Conservation (phyloP, 2,113 vertebrate genomes). For the Muntiacus reevesi region DNA sequence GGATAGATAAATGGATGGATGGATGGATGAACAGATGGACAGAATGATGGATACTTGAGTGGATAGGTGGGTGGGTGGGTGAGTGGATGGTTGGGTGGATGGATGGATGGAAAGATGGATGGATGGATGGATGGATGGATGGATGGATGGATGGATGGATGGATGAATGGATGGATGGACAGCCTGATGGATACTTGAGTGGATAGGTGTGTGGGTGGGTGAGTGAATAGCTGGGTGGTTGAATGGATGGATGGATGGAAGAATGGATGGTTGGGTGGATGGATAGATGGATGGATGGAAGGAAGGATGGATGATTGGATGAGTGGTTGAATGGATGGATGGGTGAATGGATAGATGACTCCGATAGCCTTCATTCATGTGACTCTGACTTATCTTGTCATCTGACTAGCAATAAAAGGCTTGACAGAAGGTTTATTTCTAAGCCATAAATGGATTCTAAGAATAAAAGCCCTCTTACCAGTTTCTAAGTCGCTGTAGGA, state of each 20-base stretch:
- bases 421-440: constrained; percentile 44
- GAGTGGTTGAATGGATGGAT: not conserved
- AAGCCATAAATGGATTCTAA: constrained; percentile 41
- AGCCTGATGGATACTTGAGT: too few relatives aligned
- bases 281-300: not conserved
- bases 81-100: rapidly evolving
- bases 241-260: not conserved
- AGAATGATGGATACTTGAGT: not conserved
- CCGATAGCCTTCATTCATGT: not conserved
- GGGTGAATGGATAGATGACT: not conserved
- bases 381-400: constrained; percentile 35
- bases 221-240: not conserved
- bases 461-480: constrained; percentile 32
- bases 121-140: too few relatives aligned
- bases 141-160: too few relatives aligned
- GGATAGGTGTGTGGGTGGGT: too few relatives aligned
- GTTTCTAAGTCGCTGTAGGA: not conserved
- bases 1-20: too few relatives aligned
- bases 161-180: rapidly evolving
- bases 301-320: not conserved
- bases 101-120: not conserved
- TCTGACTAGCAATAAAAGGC: not conserved
- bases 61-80: not conserved
- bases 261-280: not conserved
- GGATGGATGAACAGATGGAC: not conserved